These are phyloP conservation scores for Stichodactyla mertensii DNA, from an alignment of 64 coral and sea anemone genomes.

Conservation along the genomic window DNA sequence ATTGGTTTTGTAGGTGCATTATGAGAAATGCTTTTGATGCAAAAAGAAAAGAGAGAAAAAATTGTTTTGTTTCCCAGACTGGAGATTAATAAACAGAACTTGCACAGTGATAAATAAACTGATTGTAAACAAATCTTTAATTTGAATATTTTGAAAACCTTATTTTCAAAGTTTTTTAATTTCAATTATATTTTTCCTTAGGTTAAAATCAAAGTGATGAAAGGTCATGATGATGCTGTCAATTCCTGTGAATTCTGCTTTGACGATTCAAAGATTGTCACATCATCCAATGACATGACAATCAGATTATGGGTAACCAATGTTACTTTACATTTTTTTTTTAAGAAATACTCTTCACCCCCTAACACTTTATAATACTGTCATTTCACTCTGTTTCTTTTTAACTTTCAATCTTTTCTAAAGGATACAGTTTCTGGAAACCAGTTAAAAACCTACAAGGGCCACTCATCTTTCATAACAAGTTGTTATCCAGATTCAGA, in stretches of 20 bases:
- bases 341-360: too few species aligned
- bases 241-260: constrained; percentile 80
- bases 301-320: constrained; percentile 79
- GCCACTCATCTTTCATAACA: constrained; percentile 49
- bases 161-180: not conserved
- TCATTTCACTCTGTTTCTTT: not conserved
- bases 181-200: constrained; percentile 1
- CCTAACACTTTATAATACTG: too few species aligned
- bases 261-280: constrained; percentile 72
- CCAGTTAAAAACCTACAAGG: constrained; percentile 53
- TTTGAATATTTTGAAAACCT: not conserved
- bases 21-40: too few species aligned
- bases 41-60: too few species aligned
- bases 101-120: too few species aligned
- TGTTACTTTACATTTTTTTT: too few species aligned
- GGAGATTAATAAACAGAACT: too few species aligned
- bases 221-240: constrained; percentile 92
- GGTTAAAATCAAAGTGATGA: constrained; percentile 91
- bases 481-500: constrained; percentile 45
- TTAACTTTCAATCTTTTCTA: not conserved
- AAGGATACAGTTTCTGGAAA: constrained; percentile 51
- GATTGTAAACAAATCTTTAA: too few species aligned
- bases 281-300: constrained; percentile 89
- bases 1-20: too few species aligned
- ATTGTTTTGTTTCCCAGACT: too few species aligned